Evolutionary conservation across 2,113 vertebrate genomes (phyloP), one percentile per base, ranked within the genome.

Genomic region (Psilopsiagon aymara): DNA sequence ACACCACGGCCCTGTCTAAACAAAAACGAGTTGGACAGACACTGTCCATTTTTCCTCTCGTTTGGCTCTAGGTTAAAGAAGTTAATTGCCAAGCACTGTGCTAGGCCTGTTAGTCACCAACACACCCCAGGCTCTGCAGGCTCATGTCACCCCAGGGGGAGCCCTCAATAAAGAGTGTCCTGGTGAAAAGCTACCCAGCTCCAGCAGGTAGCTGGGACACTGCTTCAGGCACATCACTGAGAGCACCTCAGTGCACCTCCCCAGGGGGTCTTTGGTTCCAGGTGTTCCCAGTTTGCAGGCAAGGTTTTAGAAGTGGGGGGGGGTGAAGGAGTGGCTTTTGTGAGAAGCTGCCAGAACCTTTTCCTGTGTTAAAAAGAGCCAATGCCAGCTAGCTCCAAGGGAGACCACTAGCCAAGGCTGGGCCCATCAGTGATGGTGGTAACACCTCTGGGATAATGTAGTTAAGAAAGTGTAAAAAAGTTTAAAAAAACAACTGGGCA

Each of bases 31-130:
- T 29, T 55, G 39, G 16, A 7, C 4, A 51, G 51, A 60, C 4
- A 6, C 20, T 29, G 12, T 31, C 41, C 19, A 6, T 8, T 52
- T 88, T 75, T 82, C 28, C 9, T 4, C 5, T 77, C 1, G 0
- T 49, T 71, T 75, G 46, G 24, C 55, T 74, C 3, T 5, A 41
- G 25, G n/a, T 46, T 88, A 33, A 93, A 86, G 11, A 37, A 41
- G 25, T 49, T 75, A 62, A 23, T 51, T 66, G 17, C 23, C 43
- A 52, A 39, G 15, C 11, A 1, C 1, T 77, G n/a, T 31, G 19
- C 29, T 41, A 18, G 5, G 4, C 8, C 51, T 70, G 11, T 44
- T 46, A 43, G 33, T 47, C 75, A 79, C 57, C 18, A 16, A n/a
- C 16, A 5, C 43, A 37, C 27, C 17, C 17, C 1, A 0, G 29